Evolutionary conservation across 2,113 vertebrate genomes (phyloP).

Genomic region (Hippocampus zosterae): DNA sequence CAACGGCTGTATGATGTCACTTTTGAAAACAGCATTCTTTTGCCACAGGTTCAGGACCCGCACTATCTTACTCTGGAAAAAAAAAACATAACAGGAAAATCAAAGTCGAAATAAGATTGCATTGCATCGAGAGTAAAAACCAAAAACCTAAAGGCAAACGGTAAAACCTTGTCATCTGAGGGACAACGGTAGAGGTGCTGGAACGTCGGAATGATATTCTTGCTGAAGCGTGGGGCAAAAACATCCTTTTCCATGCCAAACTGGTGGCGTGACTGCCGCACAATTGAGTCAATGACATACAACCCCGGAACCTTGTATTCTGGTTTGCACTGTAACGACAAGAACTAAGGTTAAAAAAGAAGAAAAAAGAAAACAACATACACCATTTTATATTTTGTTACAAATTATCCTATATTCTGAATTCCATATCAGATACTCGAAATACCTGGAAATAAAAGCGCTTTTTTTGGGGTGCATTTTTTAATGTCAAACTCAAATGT

Average conservation of each 20-base stretch:
- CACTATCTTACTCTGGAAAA: constrained; percentile 93
- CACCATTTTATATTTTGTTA: background rate
- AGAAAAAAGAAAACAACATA: background rate
- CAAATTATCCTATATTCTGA: background rate
- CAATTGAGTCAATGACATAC: constrained; percentile 97
- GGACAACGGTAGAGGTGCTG: constrained; percentile 98
- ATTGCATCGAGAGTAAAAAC: background rate
- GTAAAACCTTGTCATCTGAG: constrained; percentile 90
- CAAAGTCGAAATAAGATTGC: background rate
- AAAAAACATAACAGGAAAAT: constrained; percentile 1
- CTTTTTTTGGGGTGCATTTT: background rate
- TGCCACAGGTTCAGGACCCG: constrained; percentile 97
- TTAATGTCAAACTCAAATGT: background rate
- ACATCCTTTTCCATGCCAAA: constrained; percentile 98
- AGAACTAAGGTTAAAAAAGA: background rate
- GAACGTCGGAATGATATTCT: constrained; percentile 96
- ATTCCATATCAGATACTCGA: background rate
- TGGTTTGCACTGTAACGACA: constrained; percentile 84
- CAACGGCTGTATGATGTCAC: constrained; percentile 97
- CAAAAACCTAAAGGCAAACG: constrained; percentile 2
- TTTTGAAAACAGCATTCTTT: constrained; percentile 98
- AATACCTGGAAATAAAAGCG: background rate
- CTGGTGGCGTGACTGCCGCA: constrained; percentile 96
- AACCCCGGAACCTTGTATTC: constrained; percentile 98
- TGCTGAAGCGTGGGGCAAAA: constrained; percentile 97